Evolutionary conservation across 2,113 vertebrate genomes (phyloP), one percentile per base, ranked within the genome.

Genomic region (Cyphomyrus plagiostoma): DNA sequence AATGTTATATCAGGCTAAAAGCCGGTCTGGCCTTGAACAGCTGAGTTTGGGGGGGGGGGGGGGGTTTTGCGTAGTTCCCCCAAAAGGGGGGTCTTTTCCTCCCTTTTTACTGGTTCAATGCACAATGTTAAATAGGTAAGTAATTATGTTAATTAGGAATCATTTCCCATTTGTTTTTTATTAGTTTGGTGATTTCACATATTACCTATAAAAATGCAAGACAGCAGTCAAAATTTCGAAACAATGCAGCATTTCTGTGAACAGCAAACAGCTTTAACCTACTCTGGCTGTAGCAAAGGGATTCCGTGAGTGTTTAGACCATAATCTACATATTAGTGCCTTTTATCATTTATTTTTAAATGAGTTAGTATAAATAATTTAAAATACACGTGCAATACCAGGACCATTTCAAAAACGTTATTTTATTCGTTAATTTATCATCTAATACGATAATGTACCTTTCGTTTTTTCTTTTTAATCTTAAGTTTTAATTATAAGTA

Each of bases 41-140:
- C 35, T 42, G 35, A 80, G 30, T 80, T 39, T 80, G 13, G 35
- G 30, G 35, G 35, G 4, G 19, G 35, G 35, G 4, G 19, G 35
- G 30, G 15, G 35, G 4, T 7, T 2, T 80, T 39, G 74, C 5
- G 1, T 80, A 80, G 74, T 80, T 80, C 39, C 74, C 70, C 30
- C 13, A 39, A 80, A 80, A 80, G 74, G 74, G 35, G 13, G 30
- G 17, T 80, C 1, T 35, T 80, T 80, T 19, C 74, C 74, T 42
- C 30, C 35, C 74, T 89, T 90, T 88, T 80, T 83, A 53, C 83
- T 89, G 91, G 93, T 92, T 93, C 92, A 93, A 89, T 90, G 92
- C 91, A 92, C 92, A 91, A 93, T 93, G 92, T 92, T 93, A 93
- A 93, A 92, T 91, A 93, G 93, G 92, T 92, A 92, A 93, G 89